Evolutionary conservation across 1,140 invertebrate genomes (phyloP).

Genomic region (Rhagoletis pomonella): DNA sequence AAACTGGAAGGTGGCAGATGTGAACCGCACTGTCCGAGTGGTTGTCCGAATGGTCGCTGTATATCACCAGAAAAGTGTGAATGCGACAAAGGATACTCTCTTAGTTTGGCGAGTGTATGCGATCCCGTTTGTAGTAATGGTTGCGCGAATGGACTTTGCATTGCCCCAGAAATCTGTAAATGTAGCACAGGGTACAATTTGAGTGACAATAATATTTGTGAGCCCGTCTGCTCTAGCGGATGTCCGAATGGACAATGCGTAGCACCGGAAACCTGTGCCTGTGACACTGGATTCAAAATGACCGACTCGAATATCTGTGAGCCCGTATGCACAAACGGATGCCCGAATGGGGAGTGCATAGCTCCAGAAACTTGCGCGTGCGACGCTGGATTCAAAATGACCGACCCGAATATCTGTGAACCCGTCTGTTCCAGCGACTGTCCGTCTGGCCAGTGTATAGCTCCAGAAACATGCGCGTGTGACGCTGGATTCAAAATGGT

Average conservation of each 20-base stretch:
- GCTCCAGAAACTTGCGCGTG: slow-evolving; percentile 71
- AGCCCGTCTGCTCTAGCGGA: slow-evolving; percentile 74
- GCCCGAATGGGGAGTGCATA: slow-evolving; percentile 73
- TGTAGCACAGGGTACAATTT: slow-evolving; percentile 63
- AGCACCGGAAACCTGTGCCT: slow-evolving; percentile 76
- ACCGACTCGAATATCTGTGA: slow-evolving; percentile 65
- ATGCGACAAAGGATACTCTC: slow-evolving; percentile 77
- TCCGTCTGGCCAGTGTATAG: slow-evolving; percentile 13
- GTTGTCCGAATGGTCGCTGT: slow-evolving; percentile 66
- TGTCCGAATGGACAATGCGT: slow-evolving; percentile 69
- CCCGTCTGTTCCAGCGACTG: slow-evolving; percentile 70
- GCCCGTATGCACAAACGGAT: slow-evolving; percentile 57
- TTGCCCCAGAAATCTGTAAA: slow-evolving; percentile 74
- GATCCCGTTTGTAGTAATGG: slow-evolving; percentile 74
- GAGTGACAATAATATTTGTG: slow-evolving; percentile 62
- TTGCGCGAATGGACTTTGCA: slow-evolving; percentile 77
- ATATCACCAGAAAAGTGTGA: slow-evolving; percentile 75
- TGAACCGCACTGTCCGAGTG: slow-evolving; percentile 57
- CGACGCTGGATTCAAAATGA: not conserved
- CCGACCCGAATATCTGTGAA: not conserved
- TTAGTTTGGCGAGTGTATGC: slow-evolving; percentile 52
- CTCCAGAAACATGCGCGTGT: slow-evolving; percentile 43
- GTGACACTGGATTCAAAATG: slow-evolving; percentile 76
- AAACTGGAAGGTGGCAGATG: not conserved
- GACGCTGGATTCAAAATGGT: slow-evolving; percentile 59